phyloP scores from a whole-genome alignment of 2,113 vertebrate genomes.

The Spea bombifrons region DNA sequence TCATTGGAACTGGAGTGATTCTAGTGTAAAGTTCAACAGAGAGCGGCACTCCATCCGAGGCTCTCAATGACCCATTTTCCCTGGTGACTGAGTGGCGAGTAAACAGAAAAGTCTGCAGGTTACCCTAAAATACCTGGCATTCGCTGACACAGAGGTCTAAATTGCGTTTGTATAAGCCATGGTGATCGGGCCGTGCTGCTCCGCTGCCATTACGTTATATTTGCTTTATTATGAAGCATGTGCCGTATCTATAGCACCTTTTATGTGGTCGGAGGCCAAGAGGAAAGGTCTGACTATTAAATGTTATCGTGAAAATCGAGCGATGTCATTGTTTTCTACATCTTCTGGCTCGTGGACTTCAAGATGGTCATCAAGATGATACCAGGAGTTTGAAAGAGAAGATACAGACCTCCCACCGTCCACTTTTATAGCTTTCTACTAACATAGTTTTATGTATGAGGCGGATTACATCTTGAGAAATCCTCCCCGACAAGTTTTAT shows the following conservation, averaged over 20 bases:
- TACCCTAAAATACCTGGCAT: constrained; percentile 42
- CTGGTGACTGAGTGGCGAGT: constrained; percentile 42
- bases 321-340: constrained; percentile 3
- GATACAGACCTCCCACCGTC: no score
- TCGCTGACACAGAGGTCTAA: constrained; percentile 50
- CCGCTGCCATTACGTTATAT: constrained; percentile 22
- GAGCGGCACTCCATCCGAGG: constrained; percentile 38
- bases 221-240: constrained; percentile 10
- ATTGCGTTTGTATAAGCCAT: not conserved
- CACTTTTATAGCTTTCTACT: no score
- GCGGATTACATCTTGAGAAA: not conserved
- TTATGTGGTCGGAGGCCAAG: not conserved
- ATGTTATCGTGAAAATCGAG: not conserved
- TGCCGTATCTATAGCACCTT: not conserved
- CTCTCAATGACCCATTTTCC: constrained; percentile 33
- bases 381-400: no score
- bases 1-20: constrained; percentile 48
- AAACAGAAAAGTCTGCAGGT: constrained; percentile 48
- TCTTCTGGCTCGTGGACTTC: not conserved
- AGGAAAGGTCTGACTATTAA: not conserved
- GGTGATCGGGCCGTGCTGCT: constrained; percentile 3
- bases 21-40: constrained; percentile 48
- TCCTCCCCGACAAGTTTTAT: not conserved
- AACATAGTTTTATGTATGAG: not conserved
- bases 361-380: no score